These are phyloP conservation scores for Seriola quinqueradiata DNA, from an alignment of 2,113 vertebrate genomes.

Conservation along the genomic window DNA sequence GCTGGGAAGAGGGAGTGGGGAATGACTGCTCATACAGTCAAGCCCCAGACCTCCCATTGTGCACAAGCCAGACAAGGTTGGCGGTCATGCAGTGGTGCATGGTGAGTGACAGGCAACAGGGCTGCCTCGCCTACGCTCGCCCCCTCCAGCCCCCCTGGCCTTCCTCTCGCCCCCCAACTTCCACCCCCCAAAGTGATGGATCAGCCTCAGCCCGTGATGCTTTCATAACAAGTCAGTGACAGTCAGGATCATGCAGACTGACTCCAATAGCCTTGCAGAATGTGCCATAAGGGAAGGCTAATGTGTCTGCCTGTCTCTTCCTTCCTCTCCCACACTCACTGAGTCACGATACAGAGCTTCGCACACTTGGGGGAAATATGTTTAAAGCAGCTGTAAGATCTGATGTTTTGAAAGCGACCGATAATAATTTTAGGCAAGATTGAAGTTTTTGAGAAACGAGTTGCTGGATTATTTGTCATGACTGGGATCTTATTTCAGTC, in stretches of 20 bases:
- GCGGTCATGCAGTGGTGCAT: slow-evolving; percentile 75
- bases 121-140: slow-evolving; percentile 52
- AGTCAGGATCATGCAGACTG: slow-evolving; percentile 76
- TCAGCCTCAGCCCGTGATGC: slow-evolving; percentile 68
- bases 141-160: slow-evolving; percentile 25
- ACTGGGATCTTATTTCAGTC: slow-evolving; percentile 45
- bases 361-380: slow-evolving; percentile 48
- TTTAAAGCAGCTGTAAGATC: slow-evolving; percentile 59
- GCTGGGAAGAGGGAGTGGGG: slow-evolving; percentile 53
- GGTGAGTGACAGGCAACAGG: slow-evolving; percentile 80
- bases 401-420: slow-evolving; percentile 44
- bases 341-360: slow-evolving; percentile 65
- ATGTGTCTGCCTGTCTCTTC: slow-evolving; percentile 76
- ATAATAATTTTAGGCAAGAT: slow-evolving; percentile 38
- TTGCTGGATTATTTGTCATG: slow-evolving; percentile 35
- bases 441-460: slow-evolving; percentile 24
- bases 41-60: slow-evolving; percentile 75
- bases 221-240: slow-evolving; percentile 80
- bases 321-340: slow-evolving; percentile 68
- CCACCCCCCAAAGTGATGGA: slow-evolving; percentile 72
- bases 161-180: slow-evolving; percentile 68
- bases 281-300: slow-evolving; percentile 75
- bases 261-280: slow-evolving; percentile 73
- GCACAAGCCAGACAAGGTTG: slow-evolving; percentile 77
- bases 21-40: slow-evolving; percentile 72